Conservation (phyloP, 2,888 invertebrate genomes). For the Pilophorus perplexus region DNA sequence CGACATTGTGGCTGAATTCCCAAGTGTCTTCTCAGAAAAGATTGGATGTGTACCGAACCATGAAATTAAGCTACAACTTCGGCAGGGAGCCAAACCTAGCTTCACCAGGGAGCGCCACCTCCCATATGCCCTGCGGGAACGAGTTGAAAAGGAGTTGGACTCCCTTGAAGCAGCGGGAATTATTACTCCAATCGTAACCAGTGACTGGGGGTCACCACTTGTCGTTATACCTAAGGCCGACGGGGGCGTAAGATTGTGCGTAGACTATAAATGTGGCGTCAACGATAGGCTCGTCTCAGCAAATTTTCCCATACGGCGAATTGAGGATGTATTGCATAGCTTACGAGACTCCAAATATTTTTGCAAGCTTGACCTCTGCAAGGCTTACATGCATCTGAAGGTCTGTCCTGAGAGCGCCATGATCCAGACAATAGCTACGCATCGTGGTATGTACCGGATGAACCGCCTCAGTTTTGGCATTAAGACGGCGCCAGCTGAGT, state of each 20-base stretch:
- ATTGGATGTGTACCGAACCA: constrained; percentile 41
- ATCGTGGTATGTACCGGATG: constrained; percentile 27
- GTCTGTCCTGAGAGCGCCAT: constrained; percentile 22
- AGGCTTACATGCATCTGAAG: constrained; percentile 45
- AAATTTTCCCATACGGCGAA: constrained; percentile 42
- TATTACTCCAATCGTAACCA: neutral
- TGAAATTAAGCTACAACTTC: constrained; percentile 29
- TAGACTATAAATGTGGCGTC: constrained; percentile 10
- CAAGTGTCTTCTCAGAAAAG: too few species aligned
- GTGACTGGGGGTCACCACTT: constrained; percentile 38
- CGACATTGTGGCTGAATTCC: constrained; percentile 8
- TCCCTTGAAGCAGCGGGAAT: constrained; percentile 5
- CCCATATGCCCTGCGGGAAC: constrained; percentile 31
- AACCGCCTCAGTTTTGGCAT: constrained; percentile 32
- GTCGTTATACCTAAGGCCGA: constrained; percentile 21
- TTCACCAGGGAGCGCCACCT: constrained; percentile 38
- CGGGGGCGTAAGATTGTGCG: constrained; percentile 9
- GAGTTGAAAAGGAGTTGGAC: constrained; percentile 30
- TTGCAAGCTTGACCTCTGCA: constrained; percentile 45
- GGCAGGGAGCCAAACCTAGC: constrained; percentile 25
- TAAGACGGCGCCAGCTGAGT: too few species aligned
- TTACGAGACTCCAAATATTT: constrained; percentile 42
- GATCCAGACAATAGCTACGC: constrained; percentile 36
- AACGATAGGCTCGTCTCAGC: constrained; percentile 2
- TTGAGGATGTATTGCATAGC: constrained; percentile 43